These are phyloP conservation scores for Nestor notabilis DNA, from an alignment of 2,113 vertebrate genomes.

Conservation along the genomic window DNA sequence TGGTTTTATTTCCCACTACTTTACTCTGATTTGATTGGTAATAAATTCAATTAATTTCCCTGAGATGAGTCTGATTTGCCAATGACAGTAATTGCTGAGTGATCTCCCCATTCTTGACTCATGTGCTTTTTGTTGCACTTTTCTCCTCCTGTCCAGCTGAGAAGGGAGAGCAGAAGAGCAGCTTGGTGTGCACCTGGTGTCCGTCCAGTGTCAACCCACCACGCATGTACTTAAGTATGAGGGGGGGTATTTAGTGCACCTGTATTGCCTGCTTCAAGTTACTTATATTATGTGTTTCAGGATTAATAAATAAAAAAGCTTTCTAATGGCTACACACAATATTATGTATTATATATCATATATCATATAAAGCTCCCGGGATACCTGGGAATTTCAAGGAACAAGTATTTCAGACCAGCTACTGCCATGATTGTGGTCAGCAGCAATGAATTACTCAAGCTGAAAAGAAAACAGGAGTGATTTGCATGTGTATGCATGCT, in stretches of 20 bases:
- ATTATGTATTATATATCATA: background rate
- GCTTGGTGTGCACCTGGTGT: background rate
- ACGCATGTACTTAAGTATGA: no score
- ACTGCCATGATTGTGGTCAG: background rate
- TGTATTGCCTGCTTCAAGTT: background rate
- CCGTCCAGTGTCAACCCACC: background rate
- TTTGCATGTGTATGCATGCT: background rate
- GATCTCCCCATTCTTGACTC: background rate
- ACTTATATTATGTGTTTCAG: background rate
- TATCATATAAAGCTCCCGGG: background rate
- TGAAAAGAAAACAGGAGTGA: background rate
- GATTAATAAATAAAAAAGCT: background rate
- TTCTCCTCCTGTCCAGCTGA: background rate
- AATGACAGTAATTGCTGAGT: fast-evolving
- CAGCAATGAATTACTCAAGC: background rate
- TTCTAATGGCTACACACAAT: background rate
- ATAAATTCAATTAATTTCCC: background rate
- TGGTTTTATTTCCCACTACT: background rate
- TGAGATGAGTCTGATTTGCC: background rate
- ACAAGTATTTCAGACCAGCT: background rate
- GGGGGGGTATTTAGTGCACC: background rate
- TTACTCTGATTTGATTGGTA: background rate
- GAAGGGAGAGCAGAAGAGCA: fast-evolving
- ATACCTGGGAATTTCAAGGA: background rate
- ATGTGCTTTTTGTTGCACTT: fast-evolving